Evolutionary conservation across 2,888 invertebrate species (phyloP), one percentile per base, ranked within the genome.

Genomic region (Drosophila diplacantha): DNA sequence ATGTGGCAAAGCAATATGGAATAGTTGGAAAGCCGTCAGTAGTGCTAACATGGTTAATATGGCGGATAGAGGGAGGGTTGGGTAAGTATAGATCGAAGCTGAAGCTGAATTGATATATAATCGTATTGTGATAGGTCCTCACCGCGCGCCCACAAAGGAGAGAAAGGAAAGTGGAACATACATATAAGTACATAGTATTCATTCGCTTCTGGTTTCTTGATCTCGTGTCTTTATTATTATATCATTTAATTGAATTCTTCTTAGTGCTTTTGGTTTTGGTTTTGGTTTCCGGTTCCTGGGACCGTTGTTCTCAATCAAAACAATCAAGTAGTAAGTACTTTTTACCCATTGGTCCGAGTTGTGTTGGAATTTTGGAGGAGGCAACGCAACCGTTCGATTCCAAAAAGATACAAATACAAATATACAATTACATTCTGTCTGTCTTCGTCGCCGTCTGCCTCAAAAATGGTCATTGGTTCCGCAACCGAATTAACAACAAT

Each of bases 401-500:
- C 24, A 37, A 47, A 58, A 60, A 37, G 47, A 53, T 53, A 56
- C 55, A 60, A 52, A 39, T 22, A 57, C 57, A 57, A 53, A 60
- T 41, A 44, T 61, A 62, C 29, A 43, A 41, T 37, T 34, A 34
- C 41, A 43, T 43, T 37, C 20, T 31, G 18, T 44, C 41, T 41
- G 41, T 41, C 24, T 24, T 11, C 14, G 22, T 43, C 43, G 7
- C 18, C 18, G 12, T 62, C 12, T 44, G 50, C 63, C 52, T 70
- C 61, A 66, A 70, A 66, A 70, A 73, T 73, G 67, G 74, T 77
- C 65, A 75, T 74, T 80, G 80, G 74, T 82, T 79, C 63, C 65
- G 77, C 77, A 76, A 81, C 76, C 72, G 52, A 78, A 82, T 61
- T 75, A 68, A 71, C 61, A 67, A 60, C 49, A 67, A 69, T 69